Conservation (phyloP, 2,113 vertebrate genomes). For the Sciurus niger region DNA sequence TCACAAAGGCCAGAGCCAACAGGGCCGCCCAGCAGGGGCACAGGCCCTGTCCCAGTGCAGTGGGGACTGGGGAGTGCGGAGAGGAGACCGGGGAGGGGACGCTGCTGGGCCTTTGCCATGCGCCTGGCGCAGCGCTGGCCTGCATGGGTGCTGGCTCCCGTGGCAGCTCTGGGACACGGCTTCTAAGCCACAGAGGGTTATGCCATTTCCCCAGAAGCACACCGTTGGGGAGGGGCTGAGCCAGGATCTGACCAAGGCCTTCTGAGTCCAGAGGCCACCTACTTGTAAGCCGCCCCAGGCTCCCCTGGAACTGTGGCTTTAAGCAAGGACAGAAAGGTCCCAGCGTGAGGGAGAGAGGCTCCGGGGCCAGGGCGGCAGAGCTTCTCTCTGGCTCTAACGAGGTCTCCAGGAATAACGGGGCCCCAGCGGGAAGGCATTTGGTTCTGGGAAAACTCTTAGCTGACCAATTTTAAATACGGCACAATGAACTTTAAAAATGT, state of each 20-base stretch:
- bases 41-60: neutral
- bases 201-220: neutral
- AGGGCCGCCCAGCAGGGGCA: neutral
- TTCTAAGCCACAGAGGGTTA: neutral
- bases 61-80: neutral
- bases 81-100: too few species aligned
- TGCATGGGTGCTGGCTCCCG: accelerated
- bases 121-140: neutral
- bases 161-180: neutral
- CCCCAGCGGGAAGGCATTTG: neutral
- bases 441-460: neutral
- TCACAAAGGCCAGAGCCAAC: neutral
- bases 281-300: too few species aligned
- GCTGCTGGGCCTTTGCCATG: accelerated
- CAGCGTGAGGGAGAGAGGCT: neutral
- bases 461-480: neutral
- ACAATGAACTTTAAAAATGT: neutral
- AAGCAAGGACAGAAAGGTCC: neutral
- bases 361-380: too few species aligned
- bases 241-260: neutral
- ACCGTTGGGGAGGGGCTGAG: neutral
- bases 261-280: neutral
- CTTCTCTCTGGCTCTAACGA: neutral
- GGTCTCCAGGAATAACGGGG: neutral
- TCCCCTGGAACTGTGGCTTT: neutral